A percentile compares a stretch with the other conserved stretches of the same genome.
phyloP scores from a whole-genome alignment of 2,888 invertebrate species.

The Clunio marinus region DNA sequence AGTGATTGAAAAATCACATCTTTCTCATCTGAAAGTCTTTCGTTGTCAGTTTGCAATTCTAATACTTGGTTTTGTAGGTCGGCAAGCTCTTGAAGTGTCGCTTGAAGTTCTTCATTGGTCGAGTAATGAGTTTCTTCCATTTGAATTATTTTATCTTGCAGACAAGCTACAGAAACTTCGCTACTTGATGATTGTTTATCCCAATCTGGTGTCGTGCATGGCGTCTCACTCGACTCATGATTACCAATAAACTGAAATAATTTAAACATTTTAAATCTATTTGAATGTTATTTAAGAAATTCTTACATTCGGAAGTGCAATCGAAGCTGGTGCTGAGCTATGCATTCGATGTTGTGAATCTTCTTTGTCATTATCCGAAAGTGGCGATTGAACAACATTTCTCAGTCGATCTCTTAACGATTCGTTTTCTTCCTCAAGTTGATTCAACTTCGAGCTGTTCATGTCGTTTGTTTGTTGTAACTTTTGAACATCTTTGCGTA shows the following conservation, averaged over 20 bases:
- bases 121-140: constrained; percentile 58
- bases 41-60: constrained; percentile 83
- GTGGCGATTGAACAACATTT: constrained; percentile 74
- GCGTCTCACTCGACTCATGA: constrained; percentile 58
- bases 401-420: constrained; percentile 68
- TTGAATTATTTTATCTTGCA: constrained; percentile 88
- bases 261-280: background rate
- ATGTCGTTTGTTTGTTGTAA: constrained; percentile 59
- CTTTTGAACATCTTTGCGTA: constrained; percentile 64
- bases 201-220: constrained; percentile 79
- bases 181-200: constrained; percentile 87
- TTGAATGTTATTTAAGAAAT: background rate
- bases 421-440: constrained; percentile 72
- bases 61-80: constrained; percentile 83
- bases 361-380: constrained; percentile 77
- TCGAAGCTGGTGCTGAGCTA: constrained; percentile 77
- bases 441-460: constrained; percentile 60
- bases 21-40: constrained; percentile 82
- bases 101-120: constrained; percentile 88
- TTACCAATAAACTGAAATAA: constrained; percentile 40
- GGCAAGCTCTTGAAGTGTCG: constrained; percentile 86
- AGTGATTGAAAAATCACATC: constrained; percentile 83
- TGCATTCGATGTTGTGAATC: constrained; percentile 67
- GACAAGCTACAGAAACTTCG: constrained; percentile 86
- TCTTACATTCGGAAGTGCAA: constrained; percentile 55